These are phyloP conservation scores for Holotrichia oblita DNA, from an alignment of 1,140 invertebrate species.

Conservation along the genomic window DNA sequence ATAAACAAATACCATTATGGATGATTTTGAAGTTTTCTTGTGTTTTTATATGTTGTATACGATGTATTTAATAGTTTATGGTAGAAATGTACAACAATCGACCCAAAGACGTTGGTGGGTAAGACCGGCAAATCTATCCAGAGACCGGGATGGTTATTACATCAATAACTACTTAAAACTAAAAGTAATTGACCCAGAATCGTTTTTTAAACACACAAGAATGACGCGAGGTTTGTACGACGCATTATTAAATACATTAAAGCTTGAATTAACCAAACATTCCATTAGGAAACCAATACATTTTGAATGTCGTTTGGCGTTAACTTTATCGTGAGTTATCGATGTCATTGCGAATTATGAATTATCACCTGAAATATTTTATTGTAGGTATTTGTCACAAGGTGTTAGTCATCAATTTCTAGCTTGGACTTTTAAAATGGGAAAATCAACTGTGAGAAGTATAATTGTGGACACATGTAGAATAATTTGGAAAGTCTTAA, in stretches of 20 bases:
- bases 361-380: too few species aligned
- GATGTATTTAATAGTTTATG: constrained; percentile 14
- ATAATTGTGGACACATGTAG: too few species aligned
- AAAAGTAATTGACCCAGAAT: background rate
- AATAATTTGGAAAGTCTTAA: too few species aligned
- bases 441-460: too few species aligned
- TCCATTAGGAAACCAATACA: constrained; percentile 9
- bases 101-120: constrained; percentile 17
- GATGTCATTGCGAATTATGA: too few species aligned
- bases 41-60: constrained; percentile 3
- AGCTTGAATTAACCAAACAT: constrained; percentile 1
- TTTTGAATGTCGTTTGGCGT: too few species aligned
- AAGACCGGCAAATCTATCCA: background rate
- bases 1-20: background rate
- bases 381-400: too few species aligned
- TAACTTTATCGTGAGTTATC: too few species aligned
- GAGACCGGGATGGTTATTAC: background rate
- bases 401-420: too few species aligned
- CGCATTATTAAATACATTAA: background rate
- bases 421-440: too few species aligned
- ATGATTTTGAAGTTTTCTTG: background rate
- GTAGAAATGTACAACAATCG: background rate
- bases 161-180: background rate
- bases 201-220: constrained; percentile 16
- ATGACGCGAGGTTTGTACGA: constrained; percentile 7